phyloP scores from a whole-genome alignment of 2,888 invertebrate genomes.

The Nomada hirtipes region DNA sequence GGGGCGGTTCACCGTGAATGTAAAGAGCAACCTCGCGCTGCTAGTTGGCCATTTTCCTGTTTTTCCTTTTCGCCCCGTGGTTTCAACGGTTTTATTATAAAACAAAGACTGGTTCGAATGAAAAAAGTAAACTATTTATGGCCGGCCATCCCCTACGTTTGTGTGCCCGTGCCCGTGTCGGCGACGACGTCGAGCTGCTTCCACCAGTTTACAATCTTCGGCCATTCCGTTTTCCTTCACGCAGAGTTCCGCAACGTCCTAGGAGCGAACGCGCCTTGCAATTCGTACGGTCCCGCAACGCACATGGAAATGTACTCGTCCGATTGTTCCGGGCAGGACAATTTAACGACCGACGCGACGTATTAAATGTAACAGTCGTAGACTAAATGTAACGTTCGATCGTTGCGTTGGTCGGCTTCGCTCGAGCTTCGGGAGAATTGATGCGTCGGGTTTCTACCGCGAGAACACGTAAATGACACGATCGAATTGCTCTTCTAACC shows the following conservation, averaged over 20 bases:
- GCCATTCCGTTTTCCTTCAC: neutral
- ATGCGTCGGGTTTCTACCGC: neutral
- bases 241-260: neutral
- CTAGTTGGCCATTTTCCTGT: slow-evolving; percentile 4
- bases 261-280: no score
- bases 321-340: neutral
- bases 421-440: neutral
- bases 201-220: neutral
- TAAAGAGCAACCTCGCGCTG: slow-evolving; percentile 37
- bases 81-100: slow-evolving; percentile 81
- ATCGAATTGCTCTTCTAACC: slow-evolving; percentile 48
- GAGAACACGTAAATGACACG: slow-evolving; percentile 36
- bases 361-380: no score
- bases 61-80: slow-evolving; percentile 52
- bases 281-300: no score
- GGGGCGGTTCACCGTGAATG: slow-evolving; percentile 35
- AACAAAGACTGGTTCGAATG: slow-evolving; percentile 75
- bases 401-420: neutral
- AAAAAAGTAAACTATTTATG: slow-evolving; percentile 80
- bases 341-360: neutral
- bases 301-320: slow-evolving; percentile 6
- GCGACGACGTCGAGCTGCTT: neutral
- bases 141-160: slow-evolving; percentile 6
- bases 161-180: neutral
- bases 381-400: neutral